Base-by-base conservation (phyloP, 2,888 invertebrate species). In the Orchestes rusci region DNA sequence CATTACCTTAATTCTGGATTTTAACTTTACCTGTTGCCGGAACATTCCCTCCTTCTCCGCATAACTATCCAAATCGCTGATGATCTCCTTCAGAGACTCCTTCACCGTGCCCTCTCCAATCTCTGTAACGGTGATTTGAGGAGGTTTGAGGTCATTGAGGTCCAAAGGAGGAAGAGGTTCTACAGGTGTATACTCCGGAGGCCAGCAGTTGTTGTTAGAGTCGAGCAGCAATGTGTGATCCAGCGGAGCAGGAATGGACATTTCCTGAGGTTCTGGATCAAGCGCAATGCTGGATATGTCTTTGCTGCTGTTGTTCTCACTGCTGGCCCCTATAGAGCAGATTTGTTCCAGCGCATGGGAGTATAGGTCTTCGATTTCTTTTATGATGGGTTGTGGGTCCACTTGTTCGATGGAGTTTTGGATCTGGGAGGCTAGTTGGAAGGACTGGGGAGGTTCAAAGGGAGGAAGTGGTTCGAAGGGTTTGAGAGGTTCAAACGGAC, bases 21-120 rank as follows among this genome's bases (percentile, higher is more conserved):
- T n/a, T n/a, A n/a, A n/a, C n/a, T n/a, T n/a, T n/a, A n/a, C n/a
- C n/a, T n/a, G n/a, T n/a, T n/a, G n/a, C n/a, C n/a, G n/a, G n/a
- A n/a, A n/a, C n/a, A n/a, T n/a, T n/a, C n/a, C n/a, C n/a, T 74
- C 72, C 33, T 68, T 71, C 53, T 70, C 73, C 18, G 73, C 75
- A 51, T 73, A 76, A 35, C 67, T 70, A 61, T 77, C 77, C 58
- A 77, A 72, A 64, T 77, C 76, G 19, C 74, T 76, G 53, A 77
- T 77, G 39, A 77, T 77, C 57, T 77, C 75, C 53, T 75, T 74
- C 41, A 77, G 63, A 12, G 73, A 71, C 56, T 72, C 74, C 54
- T 74, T 75, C 44, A 75, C 72, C 54, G 67, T 72, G 51, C 72
- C 74, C 57, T 75, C 72, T 54, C 72, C 67, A 43, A 73, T 73